Percentiles rank a stretch among this genome's conserved stretches.
Evolutionary conservation across 2,113 vertebrate species (phyloP).

Genomic region (Tympanuchus pallidicinctus): DNA sequence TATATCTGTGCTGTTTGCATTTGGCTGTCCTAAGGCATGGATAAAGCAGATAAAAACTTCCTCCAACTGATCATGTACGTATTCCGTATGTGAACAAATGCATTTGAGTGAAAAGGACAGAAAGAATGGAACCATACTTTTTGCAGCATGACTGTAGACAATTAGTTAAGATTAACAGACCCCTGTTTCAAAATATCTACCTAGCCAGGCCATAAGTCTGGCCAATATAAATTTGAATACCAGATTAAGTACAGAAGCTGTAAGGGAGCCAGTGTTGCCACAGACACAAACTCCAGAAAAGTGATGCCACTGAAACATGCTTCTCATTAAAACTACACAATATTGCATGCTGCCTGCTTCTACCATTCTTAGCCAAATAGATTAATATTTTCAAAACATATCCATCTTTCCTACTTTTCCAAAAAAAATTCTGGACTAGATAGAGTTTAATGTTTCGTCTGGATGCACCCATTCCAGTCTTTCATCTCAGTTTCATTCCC

Average conservation of each 20-base stretch:
- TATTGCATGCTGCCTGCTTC: not conserved
- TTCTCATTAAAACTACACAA: not conserved
- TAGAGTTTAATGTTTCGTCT: not conserved
- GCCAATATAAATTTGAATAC: not conserved
- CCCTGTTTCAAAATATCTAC: not conserved
- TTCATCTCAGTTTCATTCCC: not conserved
- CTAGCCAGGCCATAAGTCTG: not conserved
- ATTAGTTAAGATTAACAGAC: conserved; percentile 4
- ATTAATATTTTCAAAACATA: not conserved
- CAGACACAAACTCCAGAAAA: not conserved
- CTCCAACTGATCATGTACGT: not conserved
- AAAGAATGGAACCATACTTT: not conserved
- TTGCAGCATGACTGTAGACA: not conserved
- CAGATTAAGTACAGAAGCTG: not conserved
- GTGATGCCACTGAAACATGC: not conserved
- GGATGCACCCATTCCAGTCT: not conserved
- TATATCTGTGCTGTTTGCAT: not conserved
- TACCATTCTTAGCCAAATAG: not conserved
- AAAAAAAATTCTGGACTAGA: not conserved
- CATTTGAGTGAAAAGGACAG: not conserved
- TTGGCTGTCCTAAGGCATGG: not conserved
- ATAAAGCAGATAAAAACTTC: not conserved
- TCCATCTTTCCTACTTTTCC: rapidly evolving
- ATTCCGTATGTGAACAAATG: not conserved
- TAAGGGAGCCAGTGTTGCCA: not conserved